Base-by-base conservation (phyloP, 2,888 invertebrate genomes). In the Theristus sp. region DNA sequence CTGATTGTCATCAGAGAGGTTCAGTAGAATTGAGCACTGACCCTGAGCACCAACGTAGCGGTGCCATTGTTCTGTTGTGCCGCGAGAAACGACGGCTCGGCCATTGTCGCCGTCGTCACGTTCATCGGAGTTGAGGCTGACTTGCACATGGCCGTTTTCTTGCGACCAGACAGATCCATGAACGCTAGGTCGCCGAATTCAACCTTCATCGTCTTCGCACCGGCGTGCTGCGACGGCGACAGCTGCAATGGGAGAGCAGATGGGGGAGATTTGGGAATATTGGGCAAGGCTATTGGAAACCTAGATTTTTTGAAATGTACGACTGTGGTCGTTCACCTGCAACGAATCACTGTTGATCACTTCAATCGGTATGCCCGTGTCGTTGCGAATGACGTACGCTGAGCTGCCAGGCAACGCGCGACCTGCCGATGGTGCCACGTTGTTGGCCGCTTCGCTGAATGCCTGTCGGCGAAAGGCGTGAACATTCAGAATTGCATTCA, bases 351-450 rank as follows among this genome's bases (percentile, higher is more conserved):
- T 26, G 22, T 26, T 10, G 28, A 22, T 10, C 1, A 58, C 6
- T 28, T 58, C 58, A 3, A 58, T 49, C 2, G 47, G 58, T 22
- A 71, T 60, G 47, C 70, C 71, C 1, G 70, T 69, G 28, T 71
- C 70, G 58, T 71, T 71, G 59, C 64, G 63, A 20, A 71, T 64
- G n/a, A 72, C 62, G 63, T 70, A 70, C n/a, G 68, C 66, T 26
- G 66, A 65, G 24, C 61, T 61, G 61, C 71, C 71, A 22, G 70
- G 69, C 38, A 71, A 61, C 1, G 65, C 64, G 20, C 67, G 66
- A 6, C 64, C 66, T 56, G 64, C 63, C 22, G 71, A 70, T 25
- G 71, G 69, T 20, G 66, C 64, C 55, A 67, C 66, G 59, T 69
- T 67, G 57, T 68, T 67, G 20, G 71, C 69, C 2, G 71, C 71